Base-by-base conservation (phyloP, 2,797 vertebrate genomes). In the Enoplosus armatus region DNA sequence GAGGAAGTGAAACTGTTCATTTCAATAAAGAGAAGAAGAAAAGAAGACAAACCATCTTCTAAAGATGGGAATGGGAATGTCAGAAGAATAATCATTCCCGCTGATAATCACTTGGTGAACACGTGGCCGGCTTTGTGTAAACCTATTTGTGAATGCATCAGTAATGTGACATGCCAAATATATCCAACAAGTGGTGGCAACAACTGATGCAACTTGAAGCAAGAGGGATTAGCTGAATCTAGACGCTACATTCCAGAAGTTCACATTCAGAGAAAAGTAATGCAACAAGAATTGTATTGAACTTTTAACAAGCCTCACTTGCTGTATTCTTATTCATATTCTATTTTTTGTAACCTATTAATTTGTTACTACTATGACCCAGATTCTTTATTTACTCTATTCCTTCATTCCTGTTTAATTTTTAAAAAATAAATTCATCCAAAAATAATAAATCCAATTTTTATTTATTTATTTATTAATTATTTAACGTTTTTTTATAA, bases 181-280 rank as follows among this genome's bases (percentile, higher is more conserved):
- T 69, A 86, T 69, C 85, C 58, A 87, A 58, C 75, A 72, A 68
- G 61, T 47, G 39, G 8, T 26, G 43, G 20, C 72, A 86, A 83
- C 80, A 85, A 77, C 59, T 91, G 85, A 90, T 20, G 85, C 89
- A 90, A 90, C 75, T 16, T 60, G 35, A 64, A 47, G 87, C 41
- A 86, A 90, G 62, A 62, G 29, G 69, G 79, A 85, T 87, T 86
- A 89, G 4, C 35, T 48, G 8, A 65, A 39, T 48, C 3, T 18
- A 39, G n/a, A n/a, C n/a, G n/a, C n/a, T n/a, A n/a, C n/a, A n/a
- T n/a, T n/a, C n/a, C n/a, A n/a, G n/a, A n/a, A n/a, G n/a, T n/a
- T n/a, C n/a, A n/a, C n/a, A n/a, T n/a, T n/a, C n/a, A n/a, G n/a
- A n/a, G n/a, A n/a, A n/a, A n/a, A n/a, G n/a, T n/a, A n/a, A n/a